Conservation (phyloP, 2,888 invertebrate genomes). For the Rhimphoctona megacephalus region DNA sequence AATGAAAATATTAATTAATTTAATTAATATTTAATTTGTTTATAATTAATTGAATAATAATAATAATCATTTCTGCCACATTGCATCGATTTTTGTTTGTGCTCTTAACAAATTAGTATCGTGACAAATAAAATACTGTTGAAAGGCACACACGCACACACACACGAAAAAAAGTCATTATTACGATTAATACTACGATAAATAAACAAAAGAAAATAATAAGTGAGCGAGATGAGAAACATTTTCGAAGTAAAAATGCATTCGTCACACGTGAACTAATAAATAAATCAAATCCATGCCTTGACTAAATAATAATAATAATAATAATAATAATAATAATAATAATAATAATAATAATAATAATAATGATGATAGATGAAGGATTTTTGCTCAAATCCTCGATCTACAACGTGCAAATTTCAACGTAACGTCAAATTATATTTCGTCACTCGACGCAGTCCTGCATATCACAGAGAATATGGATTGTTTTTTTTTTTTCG, state of each 20-base stretch:
- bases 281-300: conserved; percentile 55
- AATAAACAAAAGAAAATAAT: conserved; percentile 42
- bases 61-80: conserved; percentile 41
- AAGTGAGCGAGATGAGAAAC: conserved; percentile 4
- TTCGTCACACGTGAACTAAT: conserved; percentile 39
- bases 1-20: conserved; percentile 2
- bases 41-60: not conserved
- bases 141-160: conserved; percentile 35
- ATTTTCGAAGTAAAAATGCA: conserved; percentile 23
- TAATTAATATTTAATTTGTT: not conserved
- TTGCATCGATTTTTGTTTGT: conserved; percentile 30
- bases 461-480: conserved; percentile 71
- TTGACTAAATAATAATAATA: not conserved
- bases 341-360: conserved; percentile 1
- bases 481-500: conserved; percentile 65
- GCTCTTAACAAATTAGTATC: conserved; percentile 62
- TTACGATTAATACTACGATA: conserved; percentile 40
- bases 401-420: conserved; percentile 57
- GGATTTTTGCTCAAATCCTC: conserved; percentile 24
- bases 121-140: conserved; percentile 57
- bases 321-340: conserved; percentile 3
- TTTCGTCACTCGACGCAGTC: conserved; percentile 36
- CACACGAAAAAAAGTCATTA: not conserved
- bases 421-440: conserved; percentile 34
- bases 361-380: conserved; percentile 28